Evolutionary conservation across 2,888 invertebrate species (phyloP), one percentile per base, ranked within the genome.

Genomic region (Liopterus haemorrhoidalis): DNA sequence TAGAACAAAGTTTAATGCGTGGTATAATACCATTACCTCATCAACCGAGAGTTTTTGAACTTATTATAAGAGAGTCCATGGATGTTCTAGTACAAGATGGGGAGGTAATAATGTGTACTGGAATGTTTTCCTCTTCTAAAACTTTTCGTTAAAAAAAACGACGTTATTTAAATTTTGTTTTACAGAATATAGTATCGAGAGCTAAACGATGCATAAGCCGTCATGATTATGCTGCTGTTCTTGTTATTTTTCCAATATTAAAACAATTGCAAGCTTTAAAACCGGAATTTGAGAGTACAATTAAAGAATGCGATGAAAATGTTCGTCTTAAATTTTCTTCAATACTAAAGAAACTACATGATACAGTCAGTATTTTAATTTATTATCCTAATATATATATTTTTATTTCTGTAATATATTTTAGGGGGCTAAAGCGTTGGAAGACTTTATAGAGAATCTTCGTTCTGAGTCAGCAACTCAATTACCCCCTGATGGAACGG

Each of bases 401-500:
- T 39, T 40, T 27, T 22, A 40, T 27, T 41, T 42, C 46, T 43
- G 27, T 40, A 44, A 61, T 59, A 25, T 54, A 85, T 65, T 65
- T 24, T 57, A 91, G 91, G 93, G 92, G 45, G 79, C 86, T 22
- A 88, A 87, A 65, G 88, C 90, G 5, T 68, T 95, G 55, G 94
- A 95, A 64, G 93, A 93, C 62, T 95, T 95, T 68, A 80, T 92
- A 47, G 94, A 94, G 60, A 89, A 85, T 48, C 80, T 95, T 20
- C 76, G 86, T 50, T 75, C 75, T 16, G 90, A 90, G 64, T 73
- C 75, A 35, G 84, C 83, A 52, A 79, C 82, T 46, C 83, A 84
- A 58, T 80, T 96, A 60, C 94, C 97, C 0, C 87, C 85, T 63
- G 99, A 99, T 73, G 99, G 97, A 48, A 99, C 97, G 0, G 97